These are phyloP conservation scores for Callosobruchus maculatus DNA, from an alignment of 2,888 invertebrate genomes.

Conservation along the genomic window DNA sequence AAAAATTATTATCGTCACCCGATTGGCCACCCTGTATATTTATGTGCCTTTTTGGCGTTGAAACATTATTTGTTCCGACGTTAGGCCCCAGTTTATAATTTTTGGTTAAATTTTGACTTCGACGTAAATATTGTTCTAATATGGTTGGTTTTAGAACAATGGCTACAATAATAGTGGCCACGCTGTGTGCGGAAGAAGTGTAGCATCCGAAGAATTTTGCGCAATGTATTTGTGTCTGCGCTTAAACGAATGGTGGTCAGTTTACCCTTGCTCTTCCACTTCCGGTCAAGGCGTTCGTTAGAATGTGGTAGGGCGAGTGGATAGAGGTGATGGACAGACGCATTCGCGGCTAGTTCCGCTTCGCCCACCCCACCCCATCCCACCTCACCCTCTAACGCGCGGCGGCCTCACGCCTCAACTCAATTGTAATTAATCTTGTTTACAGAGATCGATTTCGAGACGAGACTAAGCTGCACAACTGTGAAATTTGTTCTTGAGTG, in stretches of 20 bases:
- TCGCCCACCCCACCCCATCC: constrained; percentile 1
- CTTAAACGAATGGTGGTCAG: not conserved
- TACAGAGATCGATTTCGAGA: constrained; percentile 13
- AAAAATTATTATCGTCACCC: too few species aligned
- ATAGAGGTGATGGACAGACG: constrained; percentile 16
- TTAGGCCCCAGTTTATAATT: too few species aligned
- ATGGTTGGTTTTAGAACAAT: too few species aligned
- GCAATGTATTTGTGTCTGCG: not conserved
- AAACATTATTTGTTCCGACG: too few species aligned
- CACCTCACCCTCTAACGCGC: not conserved
- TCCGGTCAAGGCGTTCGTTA: not conserved
- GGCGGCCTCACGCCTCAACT: constrained; percentile 7
- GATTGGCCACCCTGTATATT: too few species aligned
- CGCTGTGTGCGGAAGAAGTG: too few species aligned
- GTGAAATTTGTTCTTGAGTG: not conserved
- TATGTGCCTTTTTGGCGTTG: too few species aligned
- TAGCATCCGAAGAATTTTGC: not conserved
- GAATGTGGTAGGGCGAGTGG: not conserved
- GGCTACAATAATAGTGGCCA: too few species aligned
- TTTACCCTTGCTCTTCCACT: not conserved
- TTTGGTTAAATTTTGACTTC: too few species aligned
- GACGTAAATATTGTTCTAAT: too few species aligned
- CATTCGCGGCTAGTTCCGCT: constrained; percentile 9
- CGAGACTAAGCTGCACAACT: not conserved
- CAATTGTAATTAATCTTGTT: constrained; percentile 24